Evolutionary conservation across 2,888 invertebrate species (phyloP).

Genomic region (Cordilura impudica): DNA sequence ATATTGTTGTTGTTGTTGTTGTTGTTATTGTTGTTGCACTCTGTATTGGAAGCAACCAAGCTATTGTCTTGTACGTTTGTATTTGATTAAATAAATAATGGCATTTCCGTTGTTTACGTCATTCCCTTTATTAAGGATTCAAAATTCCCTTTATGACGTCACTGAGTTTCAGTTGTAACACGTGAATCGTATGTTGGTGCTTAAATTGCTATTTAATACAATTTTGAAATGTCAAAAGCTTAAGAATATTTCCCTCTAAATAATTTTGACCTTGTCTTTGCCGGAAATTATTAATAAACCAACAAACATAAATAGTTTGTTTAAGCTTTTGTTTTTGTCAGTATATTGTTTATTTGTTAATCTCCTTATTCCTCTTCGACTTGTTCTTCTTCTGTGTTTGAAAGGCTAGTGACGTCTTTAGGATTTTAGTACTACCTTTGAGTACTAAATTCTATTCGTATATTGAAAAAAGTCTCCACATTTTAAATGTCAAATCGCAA

Average conservation of each 20-base stretch:
- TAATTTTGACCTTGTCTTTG: conserved; percentile 37
- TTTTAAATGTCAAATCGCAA: conserved; percentile 38
- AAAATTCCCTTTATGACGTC: conserved; percentile 18
- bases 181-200: neutral
- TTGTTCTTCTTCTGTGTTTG: conserved; percentile 11
- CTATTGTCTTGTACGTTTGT: neutral
- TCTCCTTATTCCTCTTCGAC: neutral
- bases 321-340: neutral
- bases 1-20: conserved; percentile 18
- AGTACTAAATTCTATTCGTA: conserved; percentile 25
- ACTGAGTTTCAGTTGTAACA: conserved; percentile 1
- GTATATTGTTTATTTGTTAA: conserved; percentile 43
- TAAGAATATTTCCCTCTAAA: conserved; percentile 15
- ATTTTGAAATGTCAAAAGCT: conserved; percentile 14
- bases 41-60: conserved; percentile 1
- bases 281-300: conserved; percentile 51
- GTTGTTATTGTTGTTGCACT: conserved; percentile 12
- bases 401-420: conserved; percentile 60
- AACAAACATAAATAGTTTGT: neutral
- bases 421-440: conserved; percentile 40
- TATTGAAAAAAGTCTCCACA: conserved; percentile 42
- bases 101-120: conserved; percentile 36
- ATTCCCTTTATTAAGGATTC: conserved; percentile 6
- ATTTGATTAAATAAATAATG: conserved; percentile 3
- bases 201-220: neutral